Evolutionary conservation across 1,140 invertebrate species (phyloP), one percentile per base, ranked within the genome.

Genomic region (Hycleus cichorii): DNA sequence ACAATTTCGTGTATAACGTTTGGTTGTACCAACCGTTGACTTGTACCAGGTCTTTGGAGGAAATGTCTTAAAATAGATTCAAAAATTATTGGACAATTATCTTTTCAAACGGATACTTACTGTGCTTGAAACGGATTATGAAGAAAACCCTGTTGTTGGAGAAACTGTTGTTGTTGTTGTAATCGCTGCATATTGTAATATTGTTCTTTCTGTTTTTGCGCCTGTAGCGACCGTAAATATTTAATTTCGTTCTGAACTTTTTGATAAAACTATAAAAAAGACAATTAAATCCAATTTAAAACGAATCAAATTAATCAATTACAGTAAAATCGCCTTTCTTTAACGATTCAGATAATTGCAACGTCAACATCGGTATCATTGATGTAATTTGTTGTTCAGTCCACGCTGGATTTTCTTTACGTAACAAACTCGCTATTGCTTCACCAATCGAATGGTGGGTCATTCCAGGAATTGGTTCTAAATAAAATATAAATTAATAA

Each of bases 331-430:
- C 64, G 40, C 54, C 55, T 11, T 42, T 12, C 10, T 56, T 50
- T 39, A 62, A 10, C 39, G 59, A 51, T 40, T 65, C 65, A 24
- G 54, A 53, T 40, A 65, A 32, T 44, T 67, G 65, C 26, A 55
- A 18, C 9, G 9, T 60, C 42, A 71, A 43, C 38, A 62, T 58
- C 1, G 71, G 70, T 11, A 72, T 52, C 6, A 72, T 66, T 7
- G 60, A 57, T 32, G 59, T 67, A 24, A 73, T 65, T 56, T 73
- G 69, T 7, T 57, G 40, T 6, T 65, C 60, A 2, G 63, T 67
- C 64, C 66, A 71, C 1, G 49, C 59, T 3, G 70, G 68, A 60
- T 73, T 69, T 38, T 73, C 71, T 44, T 62, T 58, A 39, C 63
- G 51, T 6, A 73, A 51, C 7, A 73, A 67, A 46, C 55, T 70